phyloP scores from a whole-genome alignment of 2,797 vertebrate species.

The Myripristis murdjan region DNA sequence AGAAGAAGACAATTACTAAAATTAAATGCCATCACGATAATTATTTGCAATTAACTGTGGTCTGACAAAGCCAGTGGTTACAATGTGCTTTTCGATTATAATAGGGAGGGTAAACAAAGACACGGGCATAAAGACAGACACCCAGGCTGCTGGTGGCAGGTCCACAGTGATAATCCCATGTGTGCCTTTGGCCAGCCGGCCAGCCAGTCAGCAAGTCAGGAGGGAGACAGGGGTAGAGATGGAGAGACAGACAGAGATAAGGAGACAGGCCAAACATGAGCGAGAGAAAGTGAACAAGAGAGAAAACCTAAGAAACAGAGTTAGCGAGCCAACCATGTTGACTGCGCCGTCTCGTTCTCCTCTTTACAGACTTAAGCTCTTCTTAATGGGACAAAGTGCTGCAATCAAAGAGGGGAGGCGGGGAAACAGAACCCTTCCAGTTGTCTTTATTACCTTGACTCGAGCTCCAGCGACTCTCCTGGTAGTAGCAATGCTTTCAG shows the following conservation, averaged over 20 bases:
- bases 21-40: constrained; percentile 82
- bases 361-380: constrained; percentile 55
- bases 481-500: constrained; percentile 43
- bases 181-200: constrained; percentile 29
- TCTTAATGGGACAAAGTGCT: constrained; percentile 65
- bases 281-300: constrained; percentile 4
- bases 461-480: constrained; percentile 49
- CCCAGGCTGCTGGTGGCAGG: constrained; percentile 57
- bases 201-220: constrained; percentile 28
- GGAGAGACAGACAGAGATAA: constrained; percentile 45
- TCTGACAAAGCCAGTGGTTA: constrained; percentile 72
- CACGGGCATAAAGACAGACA: constrained; percentile 42
- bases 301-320: constrained; percentile 36
- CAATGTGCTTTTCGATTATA: constrained; percentile 69
- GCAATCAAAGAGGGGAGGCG: constrained; percentile 53
- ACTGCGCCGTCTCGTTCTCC: constrained; percentile 10
- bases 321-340: constrained; percentile 13
- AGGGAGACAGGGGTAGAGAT: constrained; percentile 44
- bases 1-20: constrained; percentile 81
- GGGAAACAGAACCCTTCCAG: constrained; percentile 51
- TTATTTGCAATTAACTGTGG: constrained; percentile 82
- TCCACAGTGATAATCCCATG: constrained; percentile 59
- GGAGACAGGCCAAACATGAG: constrained; percentile 28
- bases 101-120: constrained; percentile 73
- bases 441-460: constrained; percentile 65